phyloP scores from a whole-genome alignment of 2,888 invertebrate species.

The Lysandra coridon region DNA sequence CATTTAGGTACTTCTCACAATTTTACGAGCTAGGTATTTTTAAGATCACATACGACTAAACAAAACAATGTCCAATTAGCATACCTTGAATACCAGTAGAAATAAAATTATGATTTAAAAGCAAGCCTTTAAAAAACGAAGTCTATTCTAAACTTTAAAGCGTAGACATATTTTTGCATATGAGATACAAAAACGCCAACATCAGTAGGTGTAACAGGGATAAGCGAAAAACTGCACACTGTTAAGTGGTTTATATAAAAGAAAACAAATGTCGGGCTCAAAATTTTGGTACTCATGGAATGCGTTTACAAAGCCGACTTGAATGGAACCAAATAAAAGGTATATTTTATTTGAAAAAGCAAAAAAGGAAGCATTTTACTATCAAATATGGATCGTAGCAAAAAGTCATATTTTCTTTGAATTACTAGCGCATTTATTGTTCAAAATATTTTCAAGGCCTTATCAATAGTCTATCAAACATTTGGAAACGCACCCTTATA shows the following conservation, averaged over 20 bases:
- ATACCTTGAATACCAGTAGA: background rate
- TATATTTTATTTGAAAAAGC: too few relatives aligned
- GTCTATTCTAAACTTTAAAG: background rate
- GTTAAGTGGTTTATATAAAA: background rate
- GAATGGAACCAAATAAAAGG: too few relatives aligned
- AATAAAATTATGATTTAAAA: background rate
- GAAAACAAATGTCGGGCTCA: background rate
- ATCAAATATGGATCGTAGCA: too few relatives aligned
- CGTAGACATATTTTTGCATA: background rate
- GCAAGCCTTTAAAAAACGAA: background rate
- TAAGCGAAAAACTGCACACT: background rate
- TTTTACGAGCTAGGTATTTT: background rate
- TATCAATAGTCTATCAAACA: background rate
- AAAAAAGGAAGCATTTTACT: too few relatives aligned
- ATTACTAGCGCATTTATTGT: too few relatives aligned
- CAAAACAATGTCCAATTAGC: background rate
- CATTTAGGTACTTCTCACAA: background rate
- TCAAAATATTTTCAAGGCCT: background rate
- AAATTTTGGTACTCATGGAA: background rate
- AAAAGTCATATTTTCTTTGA: too few relatives aligned
- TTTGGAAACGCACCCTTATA: background rate
- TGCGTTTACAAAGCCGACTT: background rate
- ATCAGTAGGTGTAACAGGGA: background rate
- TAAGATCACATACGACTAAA: background rate
- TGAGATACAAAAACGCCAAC: background rate